phyloP scores from a whole-genome alignment of 2,888 invertebrate genomes.

The Xestobium rufovillosum region DNA sequence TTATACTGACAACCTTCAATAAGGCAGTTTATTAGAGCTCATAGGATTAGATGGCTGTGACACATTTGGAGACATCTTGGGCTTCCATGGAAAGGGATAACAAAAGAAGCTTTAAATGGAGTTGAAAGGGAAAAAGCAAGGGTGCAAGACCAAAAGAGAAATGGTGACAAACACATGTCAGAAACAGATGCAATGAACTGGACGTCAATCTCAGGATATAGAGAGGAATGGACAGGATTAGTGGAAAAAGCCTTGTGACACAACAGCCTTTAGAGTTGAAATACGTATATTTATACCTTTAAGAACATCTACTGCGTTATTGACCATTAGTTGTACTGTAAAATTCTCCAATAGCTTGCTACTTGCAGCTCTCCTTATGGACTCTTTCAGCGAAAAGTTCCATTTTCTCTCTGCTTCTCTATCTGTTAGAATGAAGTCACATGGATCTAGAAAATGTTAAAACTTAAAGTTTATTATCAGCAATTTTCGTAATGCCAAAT shows the following conservation, averaged over 20 bases:
- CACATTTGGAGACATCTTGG: too few species aligned
- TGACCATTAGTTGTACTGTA: constrained; percentile 31
- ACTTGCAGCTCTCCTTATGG: constrained; percentile 29
- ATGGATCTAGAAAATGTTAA: constrained; percentile 46
- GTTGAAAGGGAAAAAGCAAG: not conserved
- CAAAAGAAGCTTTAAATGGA: not conserved
- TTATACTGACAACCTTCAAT: not conserved
- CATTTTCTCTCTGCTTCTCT: constrained; percentile 46
- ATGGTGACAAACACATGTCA: constrained; percentile 1
- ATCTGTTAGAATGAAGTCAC: constrained; percentile 48
- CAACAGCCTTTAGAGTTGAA: too few species aligned
- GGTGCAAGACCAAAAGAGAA: not conserved
- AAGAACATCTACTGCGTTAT: constrained; percentile 33
- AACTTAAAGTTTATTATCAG: constrained; percentile 6
- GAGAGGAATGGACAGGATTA: too few species aligned
- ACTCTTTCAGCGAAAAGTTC: constrained; percentile 41
- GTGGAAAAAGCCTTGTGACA: too few species aligned
- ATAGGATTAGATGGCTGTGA: too few species aligned
- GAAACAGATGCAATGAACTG: too few species aligned
- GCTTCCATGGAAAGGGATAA: too few species aligned
- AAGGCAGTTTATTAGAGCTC: too few species aligned
- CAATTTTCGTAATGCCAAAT: not conserved
- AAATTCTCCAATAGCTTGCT: constrained; percentile 32
- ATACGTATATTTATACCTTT: too few species aligned
- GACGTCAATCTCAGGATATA: too few species aligned